Conservation (phyloP, 2,113 vertebrate species). For the Anser cygnoides region DNA sequence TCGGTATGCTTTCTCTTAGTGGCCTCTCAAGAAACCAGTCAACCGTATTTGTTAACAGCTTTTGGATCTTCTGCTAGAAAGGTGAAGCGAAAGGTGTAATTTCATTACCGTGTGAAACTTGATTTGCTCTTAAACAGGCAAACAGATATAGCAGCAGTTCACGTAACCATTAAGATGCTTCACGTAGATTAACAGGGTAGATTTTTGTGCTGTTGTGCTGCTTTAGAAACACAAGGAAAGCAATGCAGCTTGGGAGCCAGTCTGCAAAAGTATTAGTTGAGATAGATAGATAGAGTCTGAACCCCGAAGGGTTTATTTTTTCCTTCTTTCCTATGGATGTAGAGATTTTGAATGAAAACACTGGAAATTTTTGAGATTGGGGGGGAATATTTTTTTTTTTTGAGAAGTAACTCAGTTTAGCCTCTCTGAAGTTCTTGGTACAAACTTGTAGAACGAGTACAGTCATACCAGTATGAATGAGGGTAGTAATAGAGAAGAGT, state of each 20-base stretch:
- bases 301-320: not conserved
- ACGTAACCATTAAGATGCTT: not conserved
- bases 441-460: not conserved
- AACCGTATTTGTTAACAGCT: not conserved
- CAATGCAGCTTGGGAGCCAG: not conserved
- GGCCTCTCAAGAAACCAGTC: not conserved
- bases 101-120: not conserved
- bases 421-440: not conserved
- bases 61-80: not conserved
- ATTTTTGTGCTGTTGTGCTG: not conserved
- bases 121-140: not conserved
- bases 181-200: not conserved
- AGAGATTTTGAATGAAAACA: not conserved
- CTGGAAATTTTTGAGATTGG: not conserved
- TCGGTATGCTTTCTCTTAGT: not conserved
- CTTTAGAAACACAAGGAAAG: not conserved
- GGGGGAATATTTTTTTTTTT: not conserved
- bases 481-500: not conserved
- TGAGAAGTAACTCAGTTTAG: not conserved
- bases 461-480: not conserved
- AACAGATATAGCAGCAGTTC: not conserved
- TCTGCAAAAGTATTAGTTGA: not conserved
- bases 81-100: not conserved
- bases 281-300: not conserved
- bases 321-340: not conserved